Evolutionary conservation across 2,797 vertebrate genomes (phyloP), one percentile per base, ranked within the genome.

Genomic region (Acanthiza pusilla): DNA sequence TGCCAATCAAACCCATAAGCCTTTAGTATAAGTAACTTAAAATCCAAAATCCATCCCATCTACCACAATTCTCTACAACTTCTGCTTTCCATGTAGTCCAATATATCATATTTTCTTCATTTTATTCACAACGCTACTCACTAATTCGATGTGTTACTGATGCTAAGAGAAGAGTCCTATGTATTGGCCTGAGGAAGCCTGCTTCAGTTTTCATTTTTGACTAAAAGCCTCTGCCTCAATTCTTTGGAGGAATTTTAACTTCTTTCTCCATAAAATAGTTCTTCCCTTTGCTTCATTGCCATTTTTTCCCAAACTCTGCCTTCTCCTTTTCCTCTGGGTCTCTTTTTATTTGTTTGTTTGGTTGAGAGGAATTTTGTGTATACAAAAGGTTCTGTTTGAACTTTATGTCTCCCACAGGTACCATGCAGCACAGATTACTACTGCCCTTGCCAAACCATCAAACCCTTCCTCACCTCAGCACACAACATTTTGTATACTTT

Each of bases 361-460:
- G 2, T 13, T 60, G 11, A 10, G 4, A 38, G 5, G 2, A 1
- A 26, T 32, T 30, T 54, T 11, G 7, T 63, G 5, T 45, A 30
- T 14, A 25, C 13, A 53, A 47, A 85, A 60, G 6, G 60, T 57
- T 70, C 61, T 73, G 29, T 34, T 10, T 22, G 66, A 38, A 43
- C 17, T 77, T 79, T 48, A 21, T 42, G 11, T 50, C 36, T 84
- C 51, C 67, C 74, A 16, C 10, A 82, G 40, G 45, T 62, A 26
- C 76, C 38, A 34, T 13, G 16, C 36, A 53, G 34, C 16, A 76
- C 57, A 85, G 45, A 60, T 57, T 79, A 67, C 15, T 67, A 45
- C 32, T 79, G 32, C 23, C 45, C 29, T 85, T 30, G 30, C 30
- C 61, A 50, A 79, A 61, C 30, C 45, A 34, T 42, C 66, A 91